Base-by-base conservation (phyloP, 1,140 invertebrate species). In the Drosophila dunni region DNA sequence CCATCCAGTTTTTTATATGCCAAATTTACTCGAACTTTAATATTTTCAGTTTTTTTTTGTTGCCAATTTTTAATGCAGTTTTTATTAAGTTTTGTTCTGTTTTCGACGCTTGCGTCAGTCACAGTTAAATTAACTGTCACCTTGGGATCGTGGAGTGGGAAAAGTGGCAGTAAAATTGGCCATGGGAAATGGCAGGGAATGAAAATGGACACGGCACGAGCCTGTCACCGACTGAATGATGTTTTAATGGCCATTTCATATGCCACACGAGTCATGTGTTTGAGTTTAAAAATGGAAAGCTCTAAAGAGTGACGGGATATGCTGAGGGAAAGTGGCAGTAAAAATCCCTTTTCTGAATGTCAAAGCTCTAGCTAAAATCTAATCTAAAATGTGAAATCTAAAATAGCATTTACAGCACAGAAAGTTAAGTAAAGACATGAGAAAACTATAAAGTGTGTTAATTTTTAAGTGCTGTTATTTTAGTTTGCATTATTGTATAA, bases 111-210 rank as follows among this genome's bases (percentile, higher is more conserved):
- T 65, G 62, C 66, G 73, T 85, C 81, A 80, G 34, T 85, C 61
- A 51, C 61, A 67, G 50, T 66, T 64, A 85, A 84, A 84, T 80
- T 65, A 85, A 84, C 81, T 84, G 81, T 85, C 81, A 85, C 75
- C 72, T 56, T 46, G 68, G 38, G 36, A 75, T 75, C 51, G 63
- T 65, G 24, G 61, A 53, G 44, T 73, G 48, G 42, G 42, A 15
- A 15, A 13, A 4, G 45, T 17, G 46, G 38, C 11, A 45, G 20
- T 15, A 6, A 29, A 29, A 29, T 29, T 29, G 24, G 24, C 24
- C 24, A 29, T 29, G 24, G 24, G 17, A 20, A 15, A 45, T n/a
- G 11, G 29, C 15, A 53, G 36, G 13, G 48, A 15, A 17, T 24
- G 13, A 7, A 53, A 15, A 57, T 11, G 17, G 8, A 10, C 10